Evolutionary conservation across 2,888 invertebrate genomes (phyloP).

Genomic region (Cephonodes hylas): DNA sequence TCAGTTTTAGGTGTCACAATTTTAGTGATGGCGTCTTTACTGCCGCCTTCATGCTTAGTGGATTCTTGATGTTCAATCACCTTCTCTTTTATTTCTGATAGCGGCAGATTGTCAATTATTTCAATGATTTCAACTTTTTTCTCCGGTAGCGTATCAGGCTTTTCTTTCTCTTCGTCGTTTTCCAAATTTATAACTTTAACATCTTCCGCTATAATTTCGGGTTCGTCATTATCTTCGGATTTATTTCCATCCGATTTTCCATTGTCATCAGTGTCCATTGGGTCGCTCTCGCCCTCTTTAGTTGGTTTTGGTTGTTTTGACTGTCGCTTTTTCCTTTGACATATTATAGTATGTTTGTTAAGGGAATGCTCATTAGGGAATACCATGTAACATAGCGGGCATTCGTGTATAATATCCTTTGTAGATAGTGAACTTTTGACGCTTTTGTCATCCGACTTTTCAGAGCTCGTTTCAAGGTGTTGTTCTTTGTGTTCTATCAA

Average conservation of each 20-base stretch:
- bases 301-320: slow-evolving; percentile 47
- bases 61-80: slow-evolving; percentile 22
- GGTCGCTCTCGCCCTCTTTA: slow-evolving; percentile 27
- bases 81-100: slow-evolving; percentile 23
- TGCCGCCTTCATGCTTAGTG: slow-evolving; percentile 23
- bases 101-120: slow-evolving; percentile 15
- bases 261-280: slow-evolving; percentile 22
- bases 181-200: slow-evolving; percentile 14
- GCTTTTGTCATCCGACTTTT: slow-evolving; percentile 72
- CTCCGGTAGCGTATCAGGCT: slow-evolving; percentile 15
- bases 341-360: slow-evolving; percentile 65
- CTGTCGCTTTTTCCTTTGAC: slow-evolving; percentile 69
- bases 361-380: slow-evolving; percentile 77
- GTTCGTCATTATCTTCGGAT: slow-evolving; percentile 20
- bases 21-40: not conserved
- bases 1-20: not conserved
- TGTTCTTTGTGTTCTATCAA: slow-evolving; percentile 74
- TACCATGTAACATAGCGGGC: slow-evolving; percentile 77
- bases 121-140: slow-evolving; percentile 6
- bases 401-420: slow-evolving; percentile 77
- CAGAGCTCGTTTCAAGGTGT: slow-evolving; percentile 65
- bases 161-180: slow-evolving; percentile 17
- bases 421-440: slow-evolving; percentile 68
- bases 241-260: slow-evolving; percentile 23
- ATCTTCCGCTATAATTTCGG: slow-evolving; percentile 27